Conservation (phyloP, 2,797 vertebrate species). For the Argya squamiceps region DNA sequence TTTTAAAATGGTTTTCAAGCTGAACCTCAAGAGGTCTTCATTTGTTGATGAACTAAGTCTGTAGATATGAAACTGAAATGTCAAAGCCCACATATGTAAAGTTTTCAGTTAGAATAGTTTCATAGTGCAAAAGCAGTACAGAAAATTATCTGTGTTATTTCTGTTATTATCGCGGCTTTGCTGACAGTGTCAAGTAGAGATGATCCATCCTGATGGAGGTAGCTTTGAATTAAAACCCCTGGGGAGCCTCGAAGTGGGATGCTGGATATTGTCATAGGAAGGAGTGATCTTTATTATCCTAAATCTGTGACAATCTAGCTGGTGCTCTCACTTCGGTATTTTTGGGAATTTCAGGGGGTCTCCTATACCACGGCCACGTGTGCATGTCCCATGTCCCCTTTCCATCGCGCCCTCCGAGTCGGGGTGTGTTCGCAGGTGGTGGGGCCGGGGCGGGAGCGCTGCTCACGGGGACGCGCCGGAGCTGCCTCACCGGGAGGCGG, state of each 20-base stretch:
- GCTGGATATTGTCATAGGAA: neutral
- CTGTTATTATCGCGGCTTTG: neutral
- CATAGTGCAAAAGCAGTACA: neutral
- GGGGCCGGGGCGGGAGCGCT: rapidly evolving
- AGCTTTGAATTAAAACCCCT: neutral
- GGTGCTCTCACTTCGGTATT: rapidly evolving
- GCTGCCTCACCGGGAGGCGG: too few relatives aligned
- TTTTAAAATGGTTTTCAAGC: neutral
- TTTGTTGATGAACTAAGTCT: neutral
- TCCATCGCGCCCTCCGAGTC: rapidly evolving
- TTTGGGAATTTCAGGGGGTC: neutral
- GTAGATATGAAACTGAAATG: neutral
- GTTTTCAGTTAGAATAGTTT: neutral
- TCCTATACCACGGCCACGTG: rapidly evolving
- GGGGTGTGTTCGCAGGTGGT: rapidly evolving
- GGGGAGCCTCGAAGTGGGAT: neutral
- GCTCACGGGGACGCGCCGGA: rapidly evolving
- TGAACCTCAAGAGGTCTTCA: neutral
- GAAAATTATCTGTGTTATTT: neutral
- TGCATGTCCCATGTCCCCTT: rapidly evolving
- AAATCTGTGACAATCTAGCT: neutral
- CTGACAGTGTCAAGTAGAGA: neutral
- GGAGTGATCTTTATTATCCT: neutral
- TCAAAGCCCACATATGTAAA: neutral
- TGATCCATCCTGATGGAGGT: neutral